These are phyloP conservation scores for Tragopan temminckii DNA, from an alignment of 2,797 vertebrate species.

Conservation along the genomic window DNA sequence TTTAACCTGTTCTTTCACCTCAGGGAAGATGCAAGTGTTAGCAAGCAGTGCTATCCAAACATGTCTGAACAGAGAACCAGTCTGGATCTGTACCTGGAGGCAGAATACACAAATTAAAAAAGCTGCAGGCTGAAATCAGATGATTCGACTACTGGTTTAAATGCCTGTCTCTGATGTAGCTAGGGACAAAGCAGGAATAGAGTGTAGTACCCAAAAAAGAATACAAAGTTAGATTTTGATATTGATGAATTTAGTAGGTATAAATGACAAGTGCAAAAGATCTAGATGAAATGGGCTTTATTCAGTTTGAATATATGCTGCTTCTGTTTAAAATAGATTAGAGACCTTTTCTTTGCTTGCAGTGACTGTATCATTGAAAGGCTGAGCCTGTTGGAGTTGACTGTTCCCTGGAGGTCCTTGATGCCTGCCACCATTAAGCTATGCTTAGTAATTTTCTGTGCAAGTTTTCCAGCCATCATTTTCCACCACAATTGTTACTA, in stretches of 20 bases:
- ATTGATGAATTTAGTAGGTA: neutral
- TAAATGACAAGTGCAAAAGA: neutral
- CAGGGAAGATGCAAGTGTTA: neutral
- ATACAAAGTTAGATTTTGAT: neutral
- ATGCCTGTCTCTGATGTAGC: rapidly evolving
- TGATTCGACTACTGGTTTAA: neutral
- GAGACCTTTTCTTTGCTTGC: neutral
- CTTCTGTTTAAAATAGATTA: neutral
- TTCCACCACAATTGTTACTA: neutral
- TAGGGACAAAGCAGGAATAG: neutral
- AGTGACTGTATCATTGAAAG: neutral
- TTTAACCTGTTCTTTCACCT: rapidly evolving
- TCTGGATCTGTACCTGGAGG: neutral
- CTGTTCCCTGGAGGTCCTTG: neutral
- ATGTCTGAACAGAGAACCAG: neutral
- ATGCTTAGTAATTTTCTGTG: neutral
- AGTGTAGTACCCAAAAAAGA: no score
- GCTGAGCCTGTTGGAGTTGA: neutral
- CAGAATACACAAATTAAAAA: neutral
- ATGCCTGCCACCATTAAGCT: neutral
- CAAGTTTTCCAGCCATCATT: neutral
- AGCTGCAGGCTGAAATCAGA: rapidly evolving
- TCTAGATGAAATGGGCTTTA: neutral
- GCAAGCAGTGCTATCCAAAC: neutral
- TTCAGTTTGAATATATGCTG: neutral